Evolutionary conservation across 2,797 vertebrate species (phyloP).

Genomic region (Artibeus jamaicensis): DNA sequence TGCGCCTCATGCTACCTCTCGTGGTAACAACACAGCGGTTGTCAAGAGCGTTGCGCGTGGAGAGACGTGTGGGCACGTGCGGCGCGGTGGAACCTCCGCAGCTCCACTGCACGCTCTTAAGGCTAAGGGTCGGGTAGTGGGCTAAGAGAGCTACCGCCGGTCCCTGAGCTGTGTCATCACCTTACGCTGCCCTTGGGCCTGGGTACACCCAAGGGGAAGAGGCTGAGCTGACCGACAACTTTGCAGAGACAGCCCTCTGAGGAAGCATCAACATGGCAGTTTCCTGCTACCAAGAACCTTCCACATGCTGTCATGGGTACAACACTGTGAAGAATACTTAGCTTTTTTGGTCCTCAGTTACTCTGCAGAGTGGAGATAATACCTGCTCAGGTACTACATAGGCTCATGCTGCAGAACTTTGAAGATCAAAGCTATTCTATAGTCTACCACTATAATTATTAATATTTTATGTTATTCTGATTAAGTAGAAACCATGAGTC

Average conservation of each 20-base stretch:
- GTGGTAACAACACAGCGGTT: neutral
- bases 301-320: neutral
- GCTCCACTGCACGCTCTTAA: neutral
- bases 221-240: too few species aligned
- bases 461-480: neutral
- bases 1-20: neutral
- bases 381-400: neutral
- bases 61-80: accelerated
- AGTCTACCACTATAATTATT: neutral
- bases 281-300: neutral
- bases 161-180: neutral
- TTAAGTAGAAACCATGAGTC: neutral
- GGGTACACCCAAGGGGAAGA: neutral
- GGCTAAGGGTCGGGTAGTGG: accelerated
- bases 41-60: neutral
- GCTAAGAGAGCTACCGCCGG: neutral
- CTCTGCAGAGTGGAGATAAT: neutral
- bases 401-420: neutral
- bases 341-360: neutral
- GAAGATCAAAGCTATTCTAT: neutral
- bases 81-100: accelerated
- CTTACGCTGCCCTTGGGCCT: neutral
- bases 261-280: neutral
- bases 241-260: neutral
- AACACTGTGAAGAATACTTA: neutral